Percentiles rank a stretch among this genome's conserved stretches.
phyloP scores from a whole-genome alignment of 2,113 vertebrate species.

The Apodemus sylvaticus region DNA sequence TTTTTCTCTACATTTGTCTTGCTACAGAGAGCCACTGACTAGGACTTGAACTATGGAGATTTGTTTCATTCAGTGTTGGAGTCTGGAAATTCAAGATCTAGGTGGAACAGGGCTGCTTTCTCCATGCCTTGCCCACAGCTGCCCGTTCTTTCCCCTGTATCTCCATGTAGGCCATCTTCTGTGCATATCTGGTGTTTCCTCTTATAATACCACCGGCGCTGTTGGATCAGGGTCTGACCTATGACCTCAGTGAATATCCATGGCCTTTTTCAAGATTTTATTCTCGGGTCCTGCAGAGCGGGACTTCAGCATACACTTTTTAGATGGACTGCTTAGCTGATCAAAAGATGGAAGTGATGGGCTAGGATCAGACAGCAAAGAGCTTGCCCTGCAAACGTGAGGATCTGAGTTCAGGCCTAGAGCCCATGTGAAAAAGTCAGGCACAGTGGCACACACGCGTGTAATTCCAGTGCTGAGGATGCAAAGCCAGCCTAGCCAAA shows the following conservation, averaged over 20 bases:
- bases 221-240: not conserved
- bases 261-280: not conserved
- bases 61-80: not conserved
- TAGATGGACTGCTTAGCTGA: not conserved
- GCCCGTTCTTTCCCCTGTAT: not conserved
- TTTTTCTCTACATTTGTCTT: too few species aligned
- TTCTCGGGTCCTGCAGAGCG: not conserved
- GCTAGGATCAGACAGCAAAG: not conserved
- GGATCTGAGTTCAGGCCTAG: not conserved
- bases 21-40: accelerated
- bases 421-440: too few species aligned
- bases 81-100: not conserved
- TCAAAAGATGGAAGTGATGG: not conserved
- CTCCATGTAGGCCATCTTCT: not conserved
- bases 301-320: not conserved
- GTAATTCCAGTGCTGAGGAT: not conserved
- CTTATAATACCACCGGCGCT: not conserved
- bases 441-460: not conserved
- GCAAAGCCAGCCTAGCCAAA: not conserved
- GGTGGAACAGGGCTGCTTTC: not conserved
- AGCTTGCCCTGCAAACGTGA: too few species aligned
- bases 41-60: not conserved
- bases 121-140: not conserved
- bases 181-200: too few species aligned
- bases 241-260: not conserved